Base-by-base conservation (phyloP, 2,797 vertebrate genomes). In the Pygocentrus nattereri region DNA sequence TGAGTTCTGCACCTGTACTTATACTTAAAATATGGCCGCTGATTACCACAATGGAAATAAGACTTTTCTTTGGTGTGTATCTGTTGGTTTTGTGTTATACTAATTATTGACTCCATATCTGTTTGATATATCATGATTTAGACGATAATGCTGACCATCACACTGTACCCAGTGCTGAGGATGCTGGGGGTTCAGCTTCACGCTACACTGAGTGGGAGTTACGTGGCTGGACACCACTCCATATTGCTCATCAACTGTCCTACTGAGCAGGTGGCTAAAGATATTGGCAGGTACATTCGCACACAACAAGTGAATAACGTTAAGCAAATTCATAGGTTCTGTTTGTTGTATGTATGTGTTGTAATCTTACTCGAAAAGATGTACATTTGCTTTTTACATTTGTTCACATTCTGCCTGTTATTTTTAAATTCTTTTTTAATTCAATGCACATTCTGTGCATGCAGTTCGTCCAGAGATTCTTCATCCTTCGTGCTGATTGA, bases 211-310 rank as follows among this genome's bases (percentile, higher is more conserved):
- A 96, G 94, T 0, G 94, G 96, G 81, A 93, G 87, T 90, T 96
- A 94, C 4, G 1, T 95, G 13, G 89, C 96, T 0, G 95, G 96
- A 16, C 92, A 93, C 3, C 92, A 96, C 79, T 97, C 96, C 6
- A 58, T 98, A 2, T 88, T 96, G 71, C 90, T 98, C 34, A 79
- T 97, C 91, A 96, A 91, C 93, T 97, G 95, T 67, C 96, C 96
- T 88, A 96, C 94, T 0, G 94, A 97, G 85, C 94, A 96, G 81
- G 84, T 91, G 25, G 97, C 96, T 84, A 95, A 86, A 90, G 95
- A 97, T 71, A 94, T 97, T 13, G 95, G 94, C 88, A 98, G 97
- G 96, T 98, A 95, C 10, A 10, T 21, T 38, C 30, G 49, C 31
- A 78, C 18, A n/a, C 23, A 44, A 44, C 50, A 27, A 13, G 47